Conservation (phyloP, 2,797 vertebrate species). For the Tarsius wallacei region DNA sequence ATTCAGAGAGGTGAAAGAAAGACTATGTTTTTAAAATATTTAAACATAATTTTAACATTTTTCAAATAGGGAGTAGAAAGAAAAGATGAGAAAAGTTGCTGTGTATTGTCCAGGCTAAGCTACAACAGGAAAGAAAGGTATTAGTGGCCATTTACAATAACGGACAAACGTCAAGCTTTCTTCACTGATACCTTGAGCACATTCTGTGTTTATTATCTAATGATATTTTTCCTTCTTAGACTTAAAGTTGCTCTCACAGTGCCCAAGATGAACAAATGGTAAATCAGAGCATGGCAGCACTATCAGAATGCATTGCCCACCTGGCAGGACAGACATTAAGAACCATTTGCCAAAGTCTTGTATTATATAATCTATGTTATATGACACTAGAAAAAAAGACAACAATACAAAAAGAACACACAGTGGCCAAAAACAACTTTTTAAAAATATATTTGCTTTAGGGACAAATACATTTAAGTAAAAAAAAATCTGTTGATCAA, state of each 20-base stretch:
- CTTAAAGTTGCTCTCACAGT: neutral
- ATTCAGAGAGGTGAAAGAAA: neutral
- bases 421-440: neutral
- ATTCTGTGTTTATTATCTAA: neutral
- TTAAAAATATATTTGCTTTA: neutral
- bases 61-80: neutral
- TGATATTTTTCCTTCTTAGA: neutral
- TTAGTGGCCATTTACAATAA: neutral
- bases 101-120: neutral
- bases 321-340: neutral
- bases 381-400: neutral
- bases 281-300: neutral
- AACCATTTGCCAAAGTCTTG: neutral
- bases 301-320: neutral
- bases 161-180: neutral
- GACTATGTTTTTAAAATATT: neutral
- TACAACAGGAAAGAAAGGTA: neutral
- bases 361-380: neutral
- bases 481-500: neutral
- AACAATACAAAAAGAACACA: neutral
- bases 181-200: neutral
- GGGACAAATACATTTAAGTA: neutral
- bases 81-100: neutral
- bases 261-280: neutral
- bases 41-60: slow-evolving; percentile 25